Percentiles rank a stretch among this genome's conserved stretches.
phyloP scores from a whole-genome alignment of 2,797 vertebrate species.

The Anguilla marmorata region DNA sequence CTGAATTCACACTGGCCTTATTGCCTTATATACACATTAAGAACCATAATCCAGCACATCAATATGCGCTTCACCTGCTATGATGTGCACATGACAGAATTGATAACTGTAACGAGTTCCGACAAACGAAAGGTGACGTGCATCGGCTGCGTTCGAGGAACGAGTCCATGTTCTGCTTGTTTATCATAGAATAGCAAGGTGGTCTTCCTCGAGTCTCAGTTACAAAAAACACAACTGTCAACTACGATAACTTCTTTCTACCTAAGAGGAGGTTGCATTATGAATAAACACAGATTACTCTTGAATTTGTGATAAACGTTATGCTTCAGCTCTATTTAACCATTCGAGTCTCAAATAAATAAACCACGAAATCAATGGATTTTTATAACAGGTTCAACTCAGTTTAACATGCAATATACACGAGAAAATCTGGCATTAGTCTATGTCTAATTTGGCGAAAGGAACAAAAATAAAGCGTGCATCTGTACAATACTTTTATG shows the following conservation, averaged over 20 bases:
- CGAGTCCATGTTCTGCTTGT: not conserved
- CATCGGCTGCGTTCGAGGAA: not conserved
- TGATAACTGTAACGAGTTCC: not conserved
- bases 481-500: too few relatives aligned
- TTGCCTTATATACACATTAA: not conserved
- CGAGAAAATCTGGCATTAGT: not conserved
- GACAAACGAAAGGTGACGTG: not conserved
- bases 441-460: not conserved
- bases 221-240: not conserved
- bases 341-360: not conserved
- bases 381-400: not conserved
- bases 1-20: not conserved
- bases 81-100: not conserved
- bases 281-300: not conserved
- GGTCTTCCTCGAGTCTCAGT: not conserved
- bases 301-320: not conserved
- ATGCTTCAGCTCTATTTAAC: not conserved
- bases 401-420: not conserved
- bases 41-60: not conserved
- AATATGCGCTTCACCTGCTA: not conserved
- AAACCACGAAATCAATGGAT: not conserved
- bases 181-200: not conserved
- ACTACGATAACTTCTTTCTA: not conserved
- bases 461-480: not conserved
- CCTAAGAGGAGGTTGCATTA: not conserved